phyloP scores from a whole-genome alignment of 2,113 vertebrate species.

The Benitochromis conjunctus region DNA sequence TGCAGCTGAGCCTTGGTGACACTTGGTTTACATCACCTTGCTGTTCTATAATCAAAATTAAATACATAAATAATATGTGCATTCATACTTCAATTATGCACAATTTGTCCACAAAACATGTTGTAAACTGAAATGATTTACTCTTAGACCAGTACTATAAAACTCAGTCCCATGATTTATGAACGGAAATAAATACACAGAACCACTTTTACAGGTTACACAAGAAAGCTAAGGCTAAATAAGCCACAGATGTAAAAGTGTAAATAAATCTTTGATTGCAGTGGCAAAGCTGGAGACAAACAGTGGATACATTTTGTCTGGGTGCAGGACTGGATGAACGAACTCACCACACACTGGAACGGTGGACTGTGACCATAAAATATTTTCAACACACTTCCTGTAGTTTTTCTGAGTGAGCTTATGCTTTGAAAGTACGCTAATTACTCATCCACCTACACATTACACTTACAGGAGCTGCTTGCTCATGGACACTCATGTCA shows the following conservation, averaged over 20 bases:
- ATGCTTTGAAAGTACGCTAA: background rate
- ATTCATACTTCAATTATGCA: too few species aligned
- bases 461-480: background rate
- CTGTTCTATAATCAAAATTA: too few species aligned
- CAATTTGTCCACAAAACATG: background rate
- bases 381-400: background rate
- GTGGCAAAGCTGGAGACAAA: background rate
- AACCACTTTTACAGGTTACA: background rate
- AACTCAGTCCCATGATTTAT: background rate
- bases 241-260: background rate
- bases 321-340: background rate
- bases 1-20: background rate
- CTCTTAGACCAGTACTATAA: background rate
- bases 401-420: background rate
- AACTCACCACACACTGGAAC: background rate
- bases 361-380: background rate
- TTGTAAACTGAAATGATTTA: background rate
- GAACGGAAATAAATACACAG: background rate
- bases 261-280: background rate
- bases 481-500: background rate
- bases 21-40: too few species aligned
- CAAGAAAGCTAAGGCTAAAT: background rate
- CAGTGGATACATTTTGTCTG: background rate
- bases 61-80: too few species aligned
- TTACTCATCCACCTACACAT: background rate